Percentiles rank a stretch among this genome's conserved stretches.
These are phyloP conservation scores for Drosophila testacea DNA, from an alignment of 2,888 invertebrate genomes.

Conservation along the genomic window DNA sequence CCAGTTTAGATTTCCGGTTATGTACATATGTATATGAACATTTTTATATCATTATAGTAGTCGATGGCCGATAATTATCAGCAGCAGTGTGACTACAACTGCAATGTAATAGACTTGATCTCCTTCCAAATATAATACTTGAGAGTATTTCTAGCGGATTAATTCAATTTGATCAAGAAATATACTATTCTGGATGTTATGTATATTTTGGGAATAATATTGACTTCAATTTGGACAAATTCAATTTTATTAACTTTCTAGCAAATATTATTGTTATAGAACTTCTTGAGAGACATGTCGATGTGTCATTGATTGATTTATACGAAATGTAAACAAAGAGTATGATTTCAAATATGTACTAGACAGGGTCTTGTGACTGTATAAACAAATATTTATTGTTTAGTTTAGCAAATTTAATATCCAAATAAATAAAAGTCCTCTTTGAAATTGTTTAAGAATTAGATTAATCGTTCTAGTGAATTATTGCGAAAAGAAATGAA, in stretches of 20 bases:
- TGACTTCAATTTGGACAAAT: too few species aligned
- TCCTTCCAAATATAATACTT: conserved; percentile 10
- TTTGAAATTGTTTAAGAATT: too few species aligned
- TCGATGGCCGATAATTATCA: conserved; percentile 29
- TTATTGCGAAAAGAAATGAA: too few species aligned
- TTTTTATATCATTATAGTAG: conserved; percentile 38
- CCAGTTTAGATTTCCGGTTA: conserved; percentile 55
- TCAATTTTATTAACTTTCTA: too few species aligned
- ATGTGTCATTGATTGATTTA: background rate
- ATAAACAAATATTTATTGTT: too few species aligned
- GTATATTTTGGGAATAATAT: background rate
- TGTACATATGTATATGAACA: conserved; percentile 27
- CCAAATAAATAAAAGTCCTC: too few species aligned
- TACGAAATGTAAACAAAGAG: background rate
- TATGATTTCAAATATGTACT: background rate
- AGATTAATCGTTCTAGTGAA: too few species aligned
- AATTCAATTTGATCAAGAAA: background rate
- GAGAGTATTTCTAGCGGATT: background rate
- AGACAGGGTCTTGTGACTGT: background rate
- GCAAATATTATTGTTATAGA: too few species aligned
- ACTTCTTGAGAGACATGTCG: background rate
- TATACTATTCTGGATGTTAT: background rate
- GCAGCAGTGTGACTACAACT: conserved; percentile 14
- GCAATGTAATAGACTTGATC: conserved; percentile 24
- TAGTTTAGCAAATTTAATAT: too few species aligned